These are phyloP conservation scores for Sparidentex hasta DNA, from an alignment of 2,797 vertebrate species.

Conservation along the genomic window DNA sequence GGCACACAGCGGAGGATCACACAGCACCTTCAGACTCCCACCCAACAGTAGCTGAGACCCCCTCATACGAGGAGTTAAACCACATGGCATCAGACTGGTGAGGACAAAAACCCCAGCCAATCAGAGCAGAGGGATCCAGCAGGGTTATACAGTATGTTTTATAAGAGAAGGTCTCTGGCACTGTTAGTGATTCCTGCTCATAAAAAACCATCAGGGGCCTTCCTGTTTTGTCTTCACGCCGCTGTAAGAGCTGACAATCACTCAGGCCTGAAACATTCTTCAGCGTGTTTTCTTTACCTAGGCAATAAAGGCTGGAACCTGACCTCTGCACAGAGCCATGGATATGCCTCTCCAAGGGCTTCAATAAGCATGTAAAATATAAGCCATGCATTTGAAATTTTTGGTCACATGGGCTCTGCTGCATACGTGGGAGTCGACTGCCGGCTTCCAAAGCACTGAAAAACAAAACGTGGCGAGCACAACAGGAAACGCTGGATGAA, in stretches of 20 bases:
- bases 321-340: slow-evolving; percentile 61
- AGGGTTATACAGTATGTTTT: slow-evolving; percentile 60
- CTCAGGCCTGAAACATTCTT: slow-evolving; percentile 74
- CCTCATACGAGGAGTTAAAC: slow-evolving; percentile 43
- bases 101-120: slow-evolving; percentile 56
- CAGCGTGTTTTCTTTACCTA: slow-evolving; percentile 75
- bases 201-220: slow-evolving; percentile 75
- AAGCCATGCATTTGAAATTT: slow-evolving; percentile 43
- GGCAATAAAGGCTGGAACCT: slow-evolving; percentile 73
- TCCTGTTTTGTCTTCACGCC: slow-evolving; percentile 80
- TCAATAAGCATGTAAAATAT: slow-evolving; percentile 61
- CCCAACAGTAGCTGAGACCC: slow-evolving; percentile 37
- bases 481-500: slow-evolving; percentile 16
- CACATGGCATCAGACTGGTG: slow-evolving; percentile 44
- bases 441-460: slow-evolving; percentile 13
- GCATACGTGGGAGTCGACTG: background rate
- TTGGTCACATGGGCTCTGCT: slow-evolving; percentile 23
- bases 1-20: slow-evolving; percentile 8
- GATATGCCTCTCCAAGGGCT: slow-evolving; percentile 52
- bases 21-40: slow-evolving; percentile 13
- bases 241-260: slow-evolving; percentile 67
- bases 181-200: slow-evolving; percentile 78
- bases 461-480: slow-evolving; percentile 18
- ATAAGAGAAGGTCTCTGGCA: slow-evolving; percentile 57
- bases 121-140: slow-evolving; percentile 41